Evolutionary conservation across 2,113 vertebrate species (phyloP).

Genomic region (Misgurnus anguillicaudatus): DNA sequence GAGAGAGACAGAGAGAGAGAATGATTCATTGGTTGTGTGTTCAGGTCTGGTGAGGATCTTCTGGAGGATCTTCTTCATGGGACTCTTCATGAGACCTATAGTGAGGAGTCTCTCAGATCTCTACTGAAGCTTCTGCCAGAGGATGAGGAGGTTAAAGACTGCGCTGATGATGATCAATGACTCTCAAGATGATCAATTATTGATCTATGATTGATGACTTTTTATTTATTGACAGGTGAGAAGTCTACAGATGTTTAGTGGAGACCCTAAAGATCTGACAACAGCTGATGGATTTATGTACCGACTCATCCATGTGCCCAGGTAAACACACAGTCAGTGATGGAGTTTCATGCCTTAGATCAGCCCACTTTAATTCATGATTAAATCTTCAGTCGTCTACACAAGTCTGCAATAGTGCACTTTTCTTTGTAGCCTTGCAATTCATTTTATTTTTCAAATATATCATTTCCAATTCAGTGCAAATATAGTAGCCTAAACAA

Average conservation of each 20-base stretch:
- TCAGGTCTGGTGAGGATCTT: slow-evolving; percentile 83
- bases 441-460: too few relatives aligned
- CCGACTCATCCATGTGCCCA: slow-evolving; percentile 86
- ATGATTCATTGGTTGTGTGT: slow-evolving; percentile 48
- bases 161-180: neutral
- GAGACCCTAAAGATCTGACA: slow-evolving; percentile 81
- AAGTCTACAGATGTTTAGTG: slow-evolving; percentile 82
- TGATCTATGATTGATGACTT: neutral
- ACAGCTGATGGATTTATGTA: slow-evolving; percentile 88
- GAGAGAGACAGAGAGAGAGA: too few relatives aligned
- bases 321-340: slow-evolving; percentile 73
- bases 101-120: slow-evolving; percentile 82
- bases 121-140: slow-evolving; percentile 91
- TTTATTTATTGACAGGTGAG: slow-evolving; percentile 75
- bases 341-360: too few relatives aligned
- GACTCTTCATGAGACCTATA: slow-evolving; percentile 76
- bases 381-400: too few relatives aligned
- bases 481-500: too few relatives aligned
- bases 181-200: neutral
- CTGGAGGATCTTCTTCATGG: slow-evolving; percentile 84
- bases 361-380: too few relatives aligned
- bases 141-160: slow-evolving; percentile 82
- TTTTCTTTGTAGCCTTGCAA: too few relatives aligned
- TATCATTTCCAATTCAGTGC: too few relatives aligned
- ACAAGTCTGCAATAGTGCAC: too few relatives aligned